phyloP scores from a whole-genome alignment of 2,797 vertebrate genomes.

The Acanthurus leucopareius region DNA sequence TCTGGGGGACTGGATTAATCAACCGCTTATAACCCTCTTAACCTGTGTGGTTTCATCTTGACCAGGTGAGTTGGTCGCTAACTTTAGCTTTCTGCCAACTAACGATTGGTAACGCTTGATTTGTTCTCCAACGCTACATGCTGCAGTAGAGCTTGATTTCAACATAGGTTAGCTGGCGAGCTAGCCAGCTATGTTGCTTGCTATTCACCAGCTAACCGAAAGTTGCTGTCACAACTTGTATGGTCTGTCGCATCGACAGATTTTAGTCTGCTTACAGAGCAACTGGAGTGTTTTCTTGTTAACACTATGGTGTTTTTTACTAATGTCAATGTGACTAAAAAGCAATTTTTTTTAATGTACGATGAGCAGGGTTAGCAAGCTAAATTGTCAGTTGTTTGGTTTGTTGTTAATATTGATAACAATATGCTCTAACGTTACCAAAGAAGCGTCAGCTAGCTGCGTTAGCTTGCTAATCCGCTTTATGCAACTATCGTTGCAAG shows the following conservation, averaged over 20 bases:
- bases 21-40: background rate
- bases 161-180: conserved; percentile 46
- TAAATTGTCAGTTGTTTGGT: conserved; percentile 1
- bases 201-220: conserved; percentile 54
- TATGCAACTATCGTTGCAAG: conserved; percentile 76
- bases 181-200: conserved; percentile 20
- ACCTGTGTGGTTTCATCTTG: conserved; percentile 37
- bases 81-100: conserved; percentile 30
- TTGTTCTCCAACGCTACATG: conserved; percentile 12
- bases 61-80: conserved; percentile 69
- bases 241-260: conserved; percentile 50
- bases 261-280: conserved; percentile 18
- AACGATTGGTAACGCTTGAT: background rate
- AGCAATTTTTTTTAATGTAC: background rate
- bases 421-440: conserved; percentile 29
- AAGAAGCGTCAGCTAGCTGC: conserved; percentile 50
- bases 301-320: conserved; percentile 8
- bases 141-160: conserved; percentile 41
- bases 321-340: background rate
- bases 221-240: conserved; percentile 78
- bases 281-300: conserved; percentile 9
- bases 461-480: conserved; percentile 81
- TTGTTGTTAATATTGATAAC: conserved; percentile 54
- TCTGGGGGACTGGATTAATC: conserved; percentile 44
- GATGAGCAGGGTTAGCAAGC: conserved; percentile 1